Evolutionary conservation across 2,888 invertebrate genomes (phyloP).

Genomic region (Hyalella azteca): DNA sequence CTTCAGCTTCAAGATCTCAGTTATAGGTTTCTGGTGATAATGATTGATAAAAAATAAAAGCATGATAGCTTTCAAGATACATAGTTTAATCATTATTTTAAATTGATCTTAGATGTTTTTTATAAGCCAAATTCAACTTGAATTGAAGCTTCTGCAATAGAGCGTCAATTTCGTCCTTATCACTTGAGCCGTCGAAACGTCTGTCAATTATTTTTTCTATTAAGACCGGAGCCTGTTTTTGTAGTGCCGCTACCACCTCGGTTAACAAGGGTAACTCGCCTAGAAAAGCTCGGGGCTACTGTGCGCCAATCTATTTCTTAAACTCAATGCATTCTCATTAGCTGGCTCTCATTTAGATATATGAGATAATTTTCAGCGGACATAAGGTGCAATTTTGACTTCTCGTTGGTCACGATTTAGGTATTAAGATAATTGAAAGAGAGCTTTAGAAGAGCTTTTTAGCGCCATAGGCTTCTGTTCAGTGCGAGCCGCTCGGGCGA

Average conservation of each 20-base stretch:
- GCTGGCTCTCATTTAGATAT: constrained; percentile 16
- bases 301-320: constrained; percentile 5
- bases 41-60: too few species aligned
- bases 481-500: neutral
- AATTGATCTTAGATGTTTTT: too few species aligned
- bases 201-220: neutral
- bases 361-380: constrained; percentile 8
- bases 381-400: constrained; percentile 16
- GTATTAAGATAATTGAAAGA: constrained; percentile 30
- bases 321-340: constrained; percentile 19
- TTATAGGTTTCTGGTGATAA: too few species aligned
- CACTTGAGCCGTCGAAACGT: neutral
- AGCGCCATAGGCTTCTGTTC: neutral
- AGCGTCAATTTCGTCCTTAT: neutral
- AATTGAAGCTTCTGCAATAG: too few species aligned
- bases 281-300: neutral
- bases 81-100: too few species aligned
- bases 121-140: too few species aligned
- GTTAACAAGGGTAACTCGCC: neutral
- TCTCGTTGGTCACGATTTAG: constrained; percentile 30
- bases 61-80: too few species aligned
- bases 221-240: neutral
- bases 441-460: neutral
- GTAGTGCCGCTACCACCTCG: neutral
- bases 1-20: too few species aligned